Conservation (phyloP, 2,888 invertebrate species). For the Mechanitis mazaeus region DNA sequence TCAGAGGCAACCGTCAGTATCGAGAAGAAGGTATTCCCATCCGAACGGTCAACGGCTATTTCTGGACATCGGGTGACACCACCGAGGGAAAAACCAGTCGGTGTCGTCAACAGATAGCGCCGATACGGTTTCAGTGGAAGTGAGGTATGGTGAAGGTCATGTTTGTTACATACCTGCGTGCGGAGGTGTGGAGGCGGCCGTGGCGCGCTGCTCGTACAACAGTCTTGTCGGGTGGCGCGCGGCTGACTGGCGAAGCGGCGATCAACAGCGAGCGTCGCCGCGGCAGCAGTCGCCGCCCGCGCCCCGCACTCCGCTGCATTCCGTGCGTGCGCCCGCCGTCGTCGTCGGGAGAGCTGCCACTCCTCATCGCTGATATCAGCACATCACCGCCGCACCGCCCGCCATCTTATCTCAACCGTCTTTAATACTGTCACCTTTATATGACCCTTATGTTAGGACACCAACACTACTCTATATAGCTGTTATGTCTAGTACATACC, state of each 20-base stretch:
- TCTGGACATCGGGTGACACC: constrained; percentile 41
- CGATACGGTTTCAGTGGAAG: constrained; percentile 16
- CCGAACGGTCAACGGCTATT: constrained; percentile 47
- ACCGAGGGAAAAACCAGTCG: constrained; percentile 27
- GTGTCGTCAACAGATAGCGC: constrained; percentile 22
- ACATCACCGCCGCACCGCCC: constrained; percentile 34
- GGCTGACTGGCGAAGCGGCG: constrained; percentile 63
- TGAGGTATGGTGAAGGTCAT: constrained; percentile 41
- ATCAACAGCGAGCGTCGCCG: constrained; percentile 55
- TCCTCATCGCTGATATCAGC: constrained; percentile 54
- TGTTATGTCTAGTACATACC: constrained; percentile 1
- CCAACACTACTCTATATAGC: neutral
- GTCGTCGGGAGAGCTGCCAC: constrained; percentile 57
- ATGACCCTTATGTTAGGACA: constrained; percentile 16
- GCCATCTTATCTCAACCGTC: constrained; percentile 37
- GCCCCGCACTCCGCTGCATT: constrained; percentile 60
- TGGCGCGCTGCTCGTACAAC: constrained; percentile 52
- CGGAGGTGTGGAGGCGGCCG: constrained; percentile 43
- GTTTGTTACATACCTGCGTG: constrained; percentile 65
- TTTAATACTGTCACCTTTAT: constrained; percentile 15
- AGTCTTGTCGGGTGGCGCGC: constrained; percentile 72
- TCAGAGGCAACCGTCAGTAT: constrained; percentile 39
- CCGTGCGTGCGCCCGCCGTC: constrained; percentile 59
- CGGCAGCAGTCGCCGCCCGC: constrained; percentile 60
- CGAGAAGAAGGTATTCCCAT: constrained; percentile 37